Percentiles rank a stretch among this genome's conserved stretches.
Evolutionary conservation across 2,113 vertebrate genomes (phyloP).

Genomic region (Dasyurus viverrinus): DNA sequence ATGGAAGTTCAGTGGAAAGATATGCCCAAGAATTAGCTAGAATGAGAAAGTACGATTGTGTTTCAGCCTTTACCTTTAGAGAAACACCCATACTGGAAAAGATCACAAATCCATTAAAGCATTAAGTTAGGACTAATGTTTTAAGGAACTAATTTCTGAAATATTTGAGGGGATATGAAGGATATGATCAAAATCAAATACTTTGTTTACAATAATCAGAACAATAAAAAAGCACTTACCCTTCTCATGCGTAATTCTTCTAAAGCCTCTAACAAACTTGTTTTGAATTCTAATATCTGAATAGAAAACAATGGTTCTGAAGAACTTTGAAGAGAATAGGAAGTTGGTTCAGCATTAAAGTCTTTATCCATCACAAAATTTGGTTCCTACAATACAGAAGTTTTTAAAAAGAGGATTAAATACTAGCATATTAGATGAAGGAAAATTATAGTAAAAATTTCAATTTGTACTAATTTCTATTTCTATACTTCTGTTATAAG

Average conservation of each 20-base stretch:
- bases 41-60: not conserved
- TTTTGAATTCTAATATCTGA: slow-evolving; percentile 92
- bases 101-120: not conserved
- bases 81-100: not conserved
- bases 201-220: not conserved
- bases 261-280: slow-evolving; percentile 88
- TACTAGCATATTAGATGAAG: slow-evolving; percentile 50
- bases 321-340: slow-evolving; percentile 77
- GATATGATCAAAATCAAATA: slow-evolving; percentile 54
- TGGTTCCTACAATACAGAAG: slow-evolving; percentile 77
- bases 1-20: not conserved
- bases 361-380: slow-evolving; percentile 80
- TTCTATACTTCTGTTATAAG: not conserved
- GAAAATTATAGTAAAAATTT: not conserved
- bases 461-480: not conserved
- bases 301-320: slow-evolving; percentile 88
- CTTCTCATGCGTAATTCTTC: slow-evolving; percentile 94
- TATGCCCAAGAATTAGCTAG: not conserved
- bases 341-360: slow-evolving; percentile 61
- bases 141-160: not conserved
- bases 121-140: not conserved
- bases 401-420: slow-evolving; percentile 11
- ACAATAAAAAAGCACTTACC: slow-evolving; percentile 81
- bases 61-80: not conserved
- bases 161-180: not conserved